Evolutionary conservation across 1,140 invertebrate species (phyloP).

Genomic region (Drosophila pallidifrons): DNA sequence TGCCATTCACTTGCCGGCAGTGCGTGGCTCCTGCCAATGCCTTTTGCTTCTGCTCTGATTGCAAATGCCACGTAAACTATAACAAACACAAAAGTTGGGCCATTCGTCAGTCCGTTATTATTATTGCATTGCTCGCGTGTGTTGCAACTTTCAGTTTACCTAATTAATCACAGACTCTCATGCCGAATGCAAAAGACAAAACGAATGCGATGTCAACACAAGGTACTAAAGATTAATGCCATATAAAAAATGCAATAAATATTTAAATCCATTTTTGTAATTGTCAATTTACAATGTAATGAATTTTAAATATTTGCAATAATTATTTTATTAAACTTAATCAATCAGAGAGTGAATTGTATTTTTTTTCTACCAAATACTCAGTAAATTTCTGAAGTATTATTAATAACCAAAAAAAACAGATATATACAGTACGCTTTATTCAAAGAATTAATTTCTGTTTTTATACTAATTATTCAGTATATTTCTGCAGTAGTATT

Average conservation of each 20-base stretch:
- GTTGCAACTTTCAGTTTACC: slow-evolving; percentile 27
- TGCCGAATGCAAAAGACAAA: slow-evolving; percentile 1
- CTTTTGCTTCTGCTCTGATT: slow-evolving; percentile 58
- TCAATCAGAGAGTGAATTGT: no score
- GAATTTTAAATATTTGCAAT: neutral
- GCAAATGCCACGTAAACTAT: slow-evolving; percentile 55
- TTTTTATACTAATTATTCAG: no score
- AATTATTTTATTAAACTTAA: no score
- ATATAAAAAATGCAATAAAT: neutral
- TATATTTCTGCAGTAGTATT: no score
- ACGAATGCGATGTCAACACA: neutral
- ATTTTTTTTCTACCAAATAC: no score
- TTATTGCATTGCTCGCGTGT: slow-evolving; percentile 25
- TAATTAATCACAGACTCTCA: slow-evolving; percentile 30
- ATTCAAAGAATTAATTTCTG: no score
- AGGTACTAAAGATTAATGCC: neutral
- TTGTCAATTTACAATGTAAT: neutral
- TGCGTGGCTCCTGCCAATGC: slow-evolving; percentile 52
- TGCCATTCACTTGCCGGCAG: slow-evolving; percentile 73
- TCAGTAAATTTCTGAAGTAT: no score
- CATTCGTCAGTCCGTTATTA: slow-evolving; percentile 17
- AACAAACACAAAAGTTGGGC: slow-evolving; percentile 26
- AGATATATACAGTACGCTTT: no score
- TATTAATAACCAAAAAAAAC: no score
- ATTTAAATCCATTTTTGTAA: neutral